Conservation (phyloP, 2,113 vertebrate species). For the Burhinus oedicnemus region DNA sequence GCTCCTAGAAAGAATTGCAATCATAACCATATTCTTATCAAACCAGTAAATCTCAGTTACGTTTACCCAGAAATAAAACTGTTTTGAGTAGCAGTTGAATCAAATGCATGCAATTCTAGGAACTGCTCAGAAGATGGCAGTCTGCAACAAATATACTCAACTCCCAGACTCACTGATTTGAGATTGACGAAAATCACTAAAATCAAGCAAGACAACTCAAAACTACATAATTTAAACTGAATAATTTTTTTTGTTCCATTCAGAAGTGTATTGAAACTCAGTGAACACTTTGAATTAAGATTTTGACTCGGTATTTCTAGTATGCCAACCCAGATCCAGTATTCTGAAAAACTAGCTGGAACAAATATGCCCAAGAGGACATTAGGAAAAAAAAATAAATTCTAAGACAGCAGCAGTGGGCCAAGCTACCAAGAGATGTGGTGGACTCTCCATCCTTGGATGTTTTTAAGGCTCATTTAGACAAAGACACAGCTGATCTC, state of each 20-base stretch:
- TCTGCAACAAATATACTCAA: background rate
- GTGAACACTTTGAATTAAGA: background rate
- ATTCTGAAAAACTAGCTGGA: background rate
- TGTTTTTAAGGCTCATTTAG: background rate
- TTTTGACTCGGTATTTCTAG: background rate
- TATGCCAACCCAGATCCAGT: background rate
- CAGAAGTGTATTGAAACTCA: background rate
- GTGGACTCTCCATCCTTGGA: background rate
- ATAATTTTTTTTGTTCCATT: background rate
- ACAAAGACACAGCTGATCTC: background rate
- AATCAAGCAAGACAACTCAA: background rate
- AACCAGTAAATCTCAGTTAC: background rate
- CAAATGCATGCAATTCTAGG: background rate
- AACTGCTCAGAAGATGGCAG: conserved; percentile 48
- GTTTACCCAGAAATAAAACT: background rate
- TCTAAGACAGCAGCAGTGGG: background rate
- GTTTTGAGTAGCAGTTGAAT: background rate
- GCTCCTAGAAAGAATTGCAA: background rate
- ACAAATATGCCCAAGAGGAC: background rate
- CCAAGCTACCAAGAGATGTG: background rate
- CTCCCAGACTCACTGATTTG: background rate
- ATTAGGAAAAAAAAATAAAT: background rate
- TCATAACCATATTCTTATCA: background rate
- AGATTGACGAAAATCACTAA: background rate
- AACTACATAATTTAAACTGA: background rate